Evolutionary conservation across 2,113 vertebrate species (phyloP), one percentile per base, ranked within the genome.

Genomic region (Bucco capensis): DNA sequence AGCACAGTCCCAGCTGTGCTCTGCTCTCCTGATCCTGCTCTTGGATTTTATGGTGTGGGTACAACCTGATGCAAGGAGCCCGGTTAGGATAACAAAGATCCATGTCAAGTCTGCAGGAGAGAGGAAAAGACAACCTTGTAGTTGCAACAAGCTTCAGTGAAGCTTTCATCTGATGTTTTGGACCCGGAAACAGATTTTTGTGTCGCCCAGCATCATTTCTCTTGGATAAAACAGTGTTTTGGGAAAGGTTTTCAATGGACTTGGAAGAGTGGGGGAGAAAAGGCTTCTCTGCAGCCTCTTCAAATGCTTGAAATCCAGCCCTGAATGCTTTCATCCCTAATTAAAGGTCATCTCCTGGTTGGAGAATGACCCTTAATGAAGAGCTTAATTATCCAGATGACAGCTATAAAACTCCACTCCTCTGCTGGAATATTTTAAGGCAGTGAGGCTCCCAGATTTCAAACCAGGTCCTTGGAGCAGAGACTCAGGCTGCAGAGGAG

Each of bases 271-370:
- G 10, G 27, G 38, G 16, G 42, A 22, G 35, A 10, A 93, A 83
- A 83, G 62, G 19, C 31, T 44, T 33, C 70, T 96, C 50, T 73
- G 46, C 38, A 72, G 28, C 62, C 92, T 74, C 71, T 92, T 95
- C n/a, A n/a, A 62, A 47, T 31, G 42, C 62, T 89, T 87, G 71
- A 92, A 84, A 93, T 88, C 66, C 74, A 72, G 79, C 92, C 77
- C 80, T 73, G 62, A 93, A 86, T 87, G 42, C 86, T 94, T 92
- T 76, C 67, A 78, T 93, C 54, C 35, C 50, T 92, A 92, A 95
- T 95, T 96, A 95, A 95, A 96, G 93, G 95, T 96, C 90, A 95
- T 83, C 88, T 75, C 88, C 77, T 92, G 77, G 74, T 90, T 93
- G 0, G n/a, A 84, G 90, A 89, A 90, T 49, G 93, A 92, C 86